phyloP scores from a whole-genome alignment of 2,797 vertebrate genomes.

The Takifugu rubripes region DNA sequence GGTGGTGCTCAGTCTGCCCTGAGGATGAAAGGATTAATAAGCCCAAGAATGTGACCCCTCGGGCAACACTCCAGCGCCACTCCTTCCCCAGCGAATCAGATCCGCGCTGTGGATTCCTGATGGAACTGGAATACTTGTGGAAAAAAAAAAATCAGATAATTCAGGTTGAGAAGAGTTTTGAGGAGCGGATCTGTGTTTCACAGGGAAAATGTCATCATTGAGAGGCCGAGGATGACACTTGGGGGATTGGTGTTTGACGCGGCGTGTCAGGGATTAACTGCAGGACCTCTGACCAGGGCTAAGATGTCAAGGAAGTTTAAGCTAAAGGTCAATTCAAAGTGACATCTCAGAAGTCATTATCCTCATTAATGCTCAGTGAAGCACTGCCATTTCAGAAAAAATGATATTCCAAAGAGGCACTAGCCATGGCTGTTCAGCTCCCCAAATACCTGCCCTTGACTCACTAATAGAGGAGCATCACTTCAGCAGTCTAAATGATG shows the following conservation, averaged over 20 bases:
- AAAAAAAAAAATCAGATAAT: constrained; percentile 65
- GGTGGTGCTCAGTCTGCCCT: constrained; percentile 30
- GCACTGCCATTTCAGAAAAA: constrained; percentile 50
- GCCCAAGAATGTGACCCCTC: constrained; percentile 61
- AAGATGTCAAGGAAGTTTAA: constrained; percentile 38
- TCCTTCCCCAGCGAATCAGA: constrained; percentile 16
- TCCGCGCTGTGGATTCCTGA: constrained; percentile 16
- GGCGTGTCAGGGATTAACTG: constrained; percentile 56
- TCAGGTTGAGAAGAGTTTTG: constrained; percentile 37
- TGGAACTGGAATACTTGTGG: constrained; percentile 43
- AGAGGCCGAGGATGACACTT: constrained; percentile 45
- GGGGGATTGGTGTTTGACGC: constrained; percentile 42
- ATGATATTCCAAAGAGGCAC: constrained; percentile 60
- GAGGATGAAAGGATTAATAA: constrained; percentile 64
- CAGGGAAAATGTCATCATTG: constrained; percentile 28
- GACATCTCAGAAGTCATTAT: constrained; percentile 69
- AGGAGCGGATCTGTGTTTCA: constrained; percentile 49
- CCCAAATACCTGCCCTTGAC: constrained; percentile 65
- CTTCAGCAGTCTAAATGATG: constrained; percentile 52
- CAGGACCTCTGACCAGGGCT: constrained; percentile 49
- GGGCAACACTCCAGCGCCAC: constrained; percentile 1
- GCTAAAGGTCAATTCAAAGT: constrained; percentile 60
- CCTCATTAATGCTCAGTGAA: constrained; percentile 62
- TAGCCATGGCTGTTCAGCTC: constrained; percentile 39
- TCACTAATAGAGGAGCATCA: constrained; percentile 50